phyloP scores from a whole-genome alignment of 2,888 invertebrate genomes.

The Idaea dimidiata region DNA sequence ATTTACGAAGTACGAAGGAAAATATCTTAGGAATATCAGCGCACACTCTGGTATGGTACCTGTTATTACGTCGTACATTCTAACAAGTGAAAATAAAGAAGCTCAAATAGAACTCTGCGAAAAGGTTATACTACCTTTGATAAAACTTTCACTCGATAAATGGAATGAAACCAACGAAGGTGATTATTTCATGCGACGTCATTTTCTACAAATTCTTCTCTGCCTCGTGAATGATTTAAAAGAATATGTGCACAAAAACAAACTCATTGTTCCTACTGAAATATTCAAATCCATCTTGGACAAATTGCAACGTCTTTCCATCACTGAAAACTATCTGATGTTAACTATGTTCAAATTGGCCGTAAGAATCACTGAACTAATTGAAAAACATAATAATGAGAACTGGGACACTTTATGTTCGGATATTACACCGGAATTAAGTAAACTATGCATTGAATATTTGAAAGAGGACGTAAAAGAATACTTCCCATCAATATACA shows the following conservation, averaged over 20 bases:
- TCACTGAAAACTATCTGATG: constrained; percentile 49
- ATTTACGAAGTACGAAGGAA: constrained; percentile 30
- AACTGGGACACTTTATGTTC: constrained; percentile 33
- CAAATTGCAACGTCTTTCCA: constrained; percentile 36
- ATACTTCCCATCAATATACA: constrained; percentile 51
- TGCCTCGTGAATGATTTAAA: constrained; percentile 37
- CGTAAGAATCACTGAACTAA: constrained; percentile 36
- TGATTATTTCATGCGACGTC: constrained; percentile 29
- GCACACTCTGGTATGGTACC: constrained; percentile 25
- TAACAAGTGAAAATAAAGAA: constrained; percentile 42
- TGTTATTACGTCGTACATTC: constrained; percentile 46
- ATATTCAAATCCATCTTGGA: constrained; percentile 39
- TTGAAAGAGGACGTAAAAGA: constrained; percentile 48
- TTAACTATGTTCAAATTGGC: constrained; percentile 49
- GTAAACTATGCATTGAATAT: constrained; percentile 41
- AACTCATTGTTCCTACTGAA: constrained; percentile 37
- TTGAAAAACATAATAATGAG: constrained; percentile 27
- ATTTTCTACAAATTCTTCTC: constrained; percentile 35
- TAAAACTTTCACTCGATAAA: constrained; percentile 36
- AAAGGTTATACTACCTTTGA: constrained; percentile 42
- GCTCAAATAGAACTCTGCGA: constrained; percentile 46
- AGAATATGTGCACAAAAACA: constrained; percentile 31
- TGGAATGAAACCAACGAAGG: constrained; percentile 38
- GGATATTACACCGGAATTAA: constrained; percentile 40
- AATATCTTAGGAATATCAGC: constrained; percentile 12